Percentiles rank a stretch among this genome's conserved stretches.
Evolutionary conservation across 2,797 vertebrate species (phyloP).

Genomic region (Pangasius larnaudii): DNA sequence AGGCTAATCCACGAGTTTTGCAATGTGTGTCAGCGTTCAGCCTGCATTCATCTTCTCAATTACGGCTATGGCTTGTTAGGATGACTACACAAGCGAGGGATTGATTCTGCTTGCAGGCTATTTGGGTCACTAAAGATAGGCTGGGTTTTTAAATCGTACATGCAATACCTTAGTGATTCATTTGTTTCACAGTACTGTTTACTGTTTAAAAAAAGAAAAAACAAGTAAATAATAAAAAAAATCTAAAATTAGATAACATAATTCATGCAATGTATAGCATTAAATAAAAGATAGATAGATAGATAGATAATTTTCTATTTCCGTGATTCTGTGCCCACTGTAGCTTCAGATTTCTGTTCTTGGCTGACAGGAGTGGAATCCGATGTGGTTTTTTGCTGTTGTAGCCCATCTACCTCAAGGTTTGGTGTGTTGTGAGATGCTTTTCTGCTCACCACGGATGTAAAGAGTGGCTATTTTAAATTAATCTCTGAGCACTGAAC

Average conservation of each 20-base stretch:
- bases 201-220: neutral
- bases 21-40: slow-evolving; percentile 9
- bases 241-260: neutral
- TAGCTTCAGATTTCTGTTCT: neutral
- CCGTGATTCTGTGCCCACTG: neutral
- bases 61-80: slow-evolving; percentile 17
- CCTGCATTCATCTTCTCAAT: slow-evolving; percentile 28
- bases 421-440: neutral
- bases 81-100: neutral
- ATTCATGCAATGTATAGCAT: too few species aligned
- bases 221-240: neutral
- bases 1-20: neutral
- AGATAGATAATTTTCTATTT: neutral
- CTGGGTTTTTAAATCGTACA: neutral
- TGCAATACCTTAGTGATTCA: neutral
- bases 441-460: neutral
- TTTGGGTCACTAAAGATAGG: neutral
- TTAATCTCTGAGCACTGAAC: neutral
- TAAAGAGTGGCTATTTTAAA: neutral
- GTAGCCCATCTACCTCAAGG: neutral
- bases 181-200: neutral
- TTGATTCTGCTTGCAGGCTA: slow-evolving; percentile 16
- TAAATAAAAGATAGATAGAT: neutral
- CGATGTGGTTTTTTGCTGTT: neutral
- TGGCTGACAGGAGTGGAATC: neutral